A percentile compares a stretch with the other conserved stretches of the same genome.
phyloP scores from a whole-genome alignment of 2,888 invertebrate genomes.

The Carpatolechia fugitivella region DNA sequence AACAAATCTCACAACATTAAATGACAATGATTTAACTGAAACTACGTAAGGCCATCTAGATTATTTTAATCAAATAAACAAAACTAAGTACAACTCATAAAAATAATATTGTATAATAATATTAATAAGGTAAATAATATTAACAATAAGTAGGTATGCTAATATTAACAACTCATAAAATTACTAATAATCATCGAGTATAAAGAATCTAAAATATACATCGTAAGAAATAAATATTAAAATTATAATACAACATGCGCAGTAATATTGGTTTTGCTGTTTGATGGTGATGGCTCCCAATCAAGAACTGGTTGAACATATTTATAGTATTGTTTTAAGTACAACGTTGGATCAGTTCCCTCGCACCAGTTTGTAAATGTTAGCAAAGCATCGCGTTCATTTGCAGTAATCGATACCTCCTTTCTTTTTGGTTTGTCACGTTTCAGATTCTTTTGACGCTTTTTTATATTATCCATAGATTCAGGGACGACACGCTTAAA shows the following conservation, averaged over 20 bases:
- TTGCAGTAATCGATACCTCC: conserved; percentile 29
- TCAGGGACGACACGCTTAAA: conserved; percentile 48
- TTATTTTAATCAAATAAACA: conserved; percentile 3
- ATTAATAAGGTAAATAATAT: neutral
- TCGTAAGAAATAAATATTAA: neutral
- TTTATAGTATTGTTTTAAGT: conserved; percentile 53
- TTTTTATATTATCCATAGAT: conserved; percentile 60
- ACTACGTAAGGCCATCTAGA: conserved; percentile 36
- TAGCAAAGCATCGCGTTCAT: conserved; percentile 51
- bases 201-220: neutral
- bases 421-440: conserved; percentile 38
- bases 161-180: too few relatives aligned
- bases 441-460: conserved; percentile 36
- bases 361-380: conserved; percentile 71
- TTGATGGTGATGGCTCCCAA: neutral
- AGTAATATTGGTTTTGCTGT: neutral
- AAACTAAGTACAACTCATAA: neutral
- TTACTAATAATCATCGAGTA: too few relatives aligned
- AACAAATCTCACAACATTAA: too few relatives aligned
- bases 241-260: neutral
- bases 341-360: conserved; percentile 57
- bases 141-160: neutral
- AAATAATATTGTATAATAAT: neutral
- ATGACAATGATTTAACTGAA: neutral
- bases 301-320: conserved; percentile 46